Base-by-base conservation (phyloP, 2,888 invertebrate species). In the Acanthosepion pharaonis region DNA sequence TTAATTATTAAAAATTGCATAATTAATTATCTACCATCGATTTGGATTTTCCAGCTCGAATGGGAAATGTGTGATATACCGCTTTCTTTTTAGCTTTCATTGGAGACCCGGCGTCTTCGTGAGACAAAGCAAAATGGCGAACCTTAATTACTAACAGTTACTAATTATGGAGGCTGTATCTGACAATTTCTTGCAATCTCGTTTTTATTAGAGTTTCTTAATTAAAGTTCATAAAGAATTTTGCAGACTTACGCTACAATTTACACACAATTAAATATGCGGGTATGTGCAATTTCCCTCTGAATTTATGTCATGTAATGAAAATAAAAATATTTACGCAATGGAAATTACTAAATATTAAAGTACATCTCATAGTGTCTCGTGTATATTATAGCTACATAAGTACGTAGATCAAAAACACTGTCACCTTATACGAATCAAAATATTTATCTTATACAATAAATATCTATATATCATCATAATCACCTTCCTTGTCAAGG, bases 21-120 rank as follows among this genome's bases (percentile, higher is more conserved):
- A 78, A 78, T 78, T 78, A n/a, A 78, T n/a, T 78, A 78, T 78
- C 78, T 78, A 78, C 33, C 78, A 78, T 78, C 78, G 78, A 78
- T 78, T 33, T n/a, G 15, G n/a, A n/a, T 78, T 15, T 78, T 78
- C 23, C 78, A n/a, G n/a, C 78, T 78, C 78, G n/a, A 15, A n/a
- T n/a, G 78, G 33, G 78, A 78, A 78, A 78, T n/a, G 78, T 78
- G 78, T 78, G 78, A 78, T n/a, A 33, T 15, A 78, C 78, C 33
- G 15, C n/a, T 78, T n/a, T 59, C 59, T 59, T 20, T 25, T 59
- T 59, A 28, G 9, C n/a, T 33, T n/a, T 33, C n/a, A 11, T 78
- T 33, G n/a, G 11, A 11, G 78, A 11, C 78, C 33, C 78, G n/a
- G 11, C n/a, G 5, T 78, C 78, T 28, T n/a, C 6, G 78, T 18